phyloP scores from a whole-genome alignment of 2,797 vertebrate species.

The Sebastes ruberrimus region DNA sequence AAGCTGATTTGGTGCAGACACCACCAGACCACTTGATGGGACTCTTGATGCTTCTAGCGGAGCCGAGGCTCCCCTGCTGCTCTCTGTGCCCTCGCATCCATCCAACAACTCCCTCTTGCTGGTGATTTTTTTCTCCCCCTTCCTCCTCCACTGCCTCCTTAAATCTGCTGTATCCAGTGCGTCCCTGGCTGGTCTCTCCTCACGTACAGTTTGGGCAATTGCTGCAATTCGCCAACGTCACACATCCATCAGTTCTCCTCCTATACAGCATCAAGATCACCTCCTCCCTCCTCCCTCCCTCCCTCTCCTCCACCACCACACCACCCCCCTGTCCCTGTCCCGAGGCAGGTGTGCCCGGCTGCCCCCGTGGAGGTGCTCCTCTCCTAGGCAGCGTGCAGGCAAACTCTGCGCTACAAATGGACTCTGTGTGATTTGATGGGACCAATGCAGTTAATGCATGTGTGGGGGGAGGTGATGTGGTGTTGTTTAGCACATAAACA shows the following conservation, averaged over 20 bases:
- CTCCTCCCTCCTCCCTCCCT: conserved; percentile 5
- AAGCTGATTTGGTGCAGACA: conserved; percentile 79
- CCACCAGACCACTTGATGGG: conserved; percentile 71
- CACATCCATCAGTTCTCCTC: conserved; percentile 26
- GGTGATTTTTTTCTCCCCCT: conserved; percentile 21
- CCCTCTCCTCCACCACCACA: background rate
- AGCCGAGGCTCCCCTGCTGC: conserved; percentile 51
- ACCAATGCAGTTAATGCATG: background rate
- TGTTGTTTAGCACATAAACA: background rate
- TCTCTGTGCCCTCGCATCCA: conserved; percentile 56
- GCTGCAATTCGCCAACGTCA: conserved; percentile 81
- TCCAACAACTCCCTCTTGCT: conserved; percentile 41
- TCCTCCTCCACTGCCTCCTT: conserved; percentile 59
- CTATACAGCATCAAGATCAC: background rate
- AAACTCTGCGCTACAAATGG: conserved; percentile 21
- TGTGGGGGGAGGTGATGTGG: background rate
- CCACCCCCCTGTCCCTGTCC: conserved; percentile 19
- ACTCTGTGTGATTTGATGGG: conserved; percentile 1
- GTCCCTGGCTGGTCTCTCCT: conserved; percentile 63
- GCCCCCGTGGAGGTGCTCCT: background rate
- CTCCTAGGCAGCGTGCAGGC: background rate
- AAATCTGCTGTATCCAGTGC: conserved; percentile 67
- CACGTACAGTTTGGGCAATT: conserved; percentile 64
- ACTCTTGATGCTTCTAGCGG: conserved; percentile 56
- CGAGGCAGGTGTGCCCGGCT: conserved; percentile 2